Evolutionary conservation across 2,888 invertebrate species (phyloP), one percentile per base, ranked within the genome.

Genomic region (Platerodrilus igneus): DNA sequence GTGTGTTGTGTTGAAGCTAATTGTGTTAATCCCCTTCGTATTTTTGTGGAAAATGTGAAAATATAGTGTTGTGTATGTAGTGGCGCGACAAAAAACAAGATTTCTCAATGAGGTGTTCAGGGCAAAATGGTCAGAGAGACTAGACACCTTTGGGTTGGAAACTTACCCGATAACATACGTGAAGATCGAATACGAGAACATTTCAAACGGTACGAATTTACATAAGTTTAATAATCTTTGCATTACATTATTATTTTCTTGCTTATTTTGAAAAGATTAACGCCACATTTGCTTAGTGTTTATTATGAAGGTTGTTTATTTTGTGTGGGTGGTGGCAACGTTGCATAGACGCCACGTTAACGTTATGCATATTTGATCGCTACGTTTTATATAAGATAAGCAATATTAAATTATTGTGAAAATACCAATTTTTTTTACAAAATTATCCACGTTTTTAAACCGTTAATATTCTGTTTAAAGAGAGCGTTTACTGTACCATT

Each of bases 91-190:
- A 47, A 75, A 76, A 76, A 76, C 75, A 66, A 77, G 75, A 78
- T 80, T 79, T 83, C 84, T 82, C 64, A 82, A 87, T 87, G 87
- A 86, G 86, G 88, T 85, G 84, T 83, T 82, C 78, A 84, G 85
- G 84, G 86, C 88, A 92, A 88, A 86, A 96, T 96, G 96, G 95
- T 96, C 86, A 94, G 95, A 87, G 94, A 95, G 92, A 94, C 94
- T 84, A 91, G 95, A 84, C 94, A 96, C 83, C 87, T 96, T 82
- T 94, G 94, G 92, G 93, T 96, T 85, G 95, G 94, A 86, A 95
- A 94, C 85, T 89, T 96, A 85, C 94, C 95, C 86, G 94, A 94
- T 82, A 93, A 91, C 81, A 89, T 92, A 81, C 88, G 91, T 72
- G 93, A 94, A 79, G 93, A 93, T 75, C 85, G 89, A 75, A 90